Evolutionary conservation across 2,113 vertebrate species (phyloP).

Genomic region (Eidolon helvum): DNA sequence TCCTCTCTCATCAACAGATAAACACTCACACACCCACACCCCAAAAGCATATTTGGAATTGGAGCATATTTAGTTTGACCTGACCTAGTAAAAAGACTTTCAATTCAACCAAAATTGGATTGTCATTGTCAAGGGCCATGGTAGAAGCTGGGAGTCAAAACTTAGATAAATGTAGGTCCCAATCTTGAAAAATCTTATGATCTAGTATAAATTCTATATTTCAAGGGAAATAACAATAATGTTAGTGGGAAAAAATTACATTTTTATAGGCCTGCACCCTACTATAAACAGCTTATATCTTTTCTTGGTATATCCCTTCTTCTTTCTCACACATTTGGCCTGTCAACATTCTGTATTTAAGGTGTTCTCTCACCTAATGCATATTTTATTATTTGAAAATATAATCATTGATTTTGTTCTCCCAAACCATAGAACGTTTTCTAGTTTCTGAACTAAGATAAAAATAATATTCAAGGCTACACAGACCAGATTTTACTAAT

Average conservation of each 20-base stretch:
- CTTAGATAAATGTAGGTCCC: not conserved
- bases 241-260: not conserved
- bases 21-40: not conserved
- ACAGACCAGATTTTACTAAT: slow-evolving; percentile 10
- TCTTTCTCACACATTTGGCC: not conserved
- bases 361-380: not conserved
- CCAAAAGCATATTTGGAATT: not conserved
- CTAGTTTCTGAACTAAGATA: slow-evolving; percentile 13
- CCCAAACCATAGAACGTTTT: not conserved
- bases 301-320: not conserved
- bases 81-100: not conserved
- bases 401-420: slow-evolving; percentile 39
- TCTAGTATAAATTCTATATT: not conserved
- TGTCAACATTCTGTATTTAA: not conserved
- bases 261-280: not conserved
- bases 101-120: not conserved
- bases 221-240: not conserved
- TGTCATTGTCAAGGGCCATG: not conserved
- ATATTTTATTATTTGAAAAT: not conserved
- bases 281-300: not conserved
- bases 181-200: not conserved
- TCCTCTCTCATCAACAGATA: not conserved
- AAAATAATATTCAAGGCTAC: not conserved
- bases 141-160: not conserved
- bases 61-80: not conserved